Base-by-base conservation (phyloP, 2,888 invertebrate species). In the Listrodromus nycthemerus region DNA sequence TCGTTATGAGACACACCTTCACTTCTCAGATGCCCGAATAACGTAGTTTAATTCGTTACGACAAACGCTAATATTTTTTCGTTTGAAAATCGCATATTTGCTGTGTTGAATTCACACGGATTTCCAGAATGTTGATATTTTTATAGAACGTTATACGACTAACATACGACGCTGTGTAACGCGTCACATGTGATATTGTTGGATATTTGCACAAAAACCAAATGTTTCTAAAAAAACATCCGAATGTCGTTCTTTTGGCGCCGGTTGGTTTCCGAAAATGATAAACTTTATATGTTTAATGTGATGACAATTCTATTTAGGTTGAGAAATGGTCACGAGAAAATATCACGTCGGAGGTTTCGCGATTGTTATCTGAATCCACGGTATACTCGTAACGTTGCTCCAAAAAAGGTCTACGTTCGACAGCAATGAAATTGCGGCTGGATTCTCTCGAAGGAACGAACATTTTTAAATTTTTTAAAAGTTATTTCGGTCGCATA, bases 391-490 rank as follows among this genome's bases (percentile, higher is more conserved):
- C 95, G 74, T 96, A 95, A 90, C 95, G 95, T 58, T 94, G 94
- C 87, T 96, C 95, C 21, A 98, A 87, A 86, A 94, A 95, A 80
- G 95, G 94, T 19, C 98, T 90, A 91, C 97, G 96, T 16, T 95
- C 92, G 1, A 95, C 94, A 7, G 97, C 94, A 73, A 93, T 93
- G 0, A 95, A 95, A 93, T 97, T 98, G 69, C 96, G 95, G 83
- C 96, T 94, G 0, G 94, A 92, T 66, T 96, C 95, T 84, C 96
- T 95, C 0, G 98, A 95, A 86, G 96, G 93, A 67, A 95, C 94
- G 61, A 97, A 91, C 83, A 97, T 95, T 91, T 96, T 96, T 16
- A 95, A 94, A 82, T 95, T 94, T 82, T 93, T 92, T 48, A 96
- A 94, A 21, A 92, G 82, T 95, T 93, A 83, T 96, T 95, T 88